Percentiles rank a stretch among this genome's conserved stretches.
Conservation (phyloP, 2,797 vertebrate species). For the Clarias pachynema region DNA sequence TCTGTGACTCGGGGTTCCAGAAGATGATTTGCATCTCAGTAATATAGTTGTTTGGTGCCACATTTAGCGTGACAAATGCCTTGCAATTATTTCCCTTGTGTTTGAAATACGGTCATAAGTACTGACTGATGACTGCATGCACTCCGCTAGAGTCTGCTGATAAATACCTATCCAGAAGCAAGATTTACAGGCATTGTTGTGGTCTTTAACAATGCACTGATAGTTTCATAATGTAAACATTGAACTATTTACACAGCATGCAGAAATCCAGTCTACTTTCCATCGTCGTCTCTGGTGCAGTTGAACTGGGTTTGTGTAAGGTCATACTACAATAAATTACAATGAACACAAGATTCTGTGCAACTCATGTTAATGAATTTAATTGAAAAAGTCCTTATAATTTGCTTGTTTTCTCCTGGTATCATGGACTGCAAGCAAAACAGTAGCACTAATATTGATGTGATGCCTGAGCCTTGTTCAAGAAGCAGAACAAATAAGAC, state of each 20-base stretch:
- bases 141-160: neutral
- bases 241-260: neutral
- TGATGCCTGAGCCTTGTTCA: neutral
- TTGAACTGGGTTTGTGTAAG: neutral
- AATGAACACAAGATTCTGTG: neutral
- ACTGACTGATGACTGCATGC: slow-evolving; percentile 2
- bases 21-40: slow-evolving; percentile 21
- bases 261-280: neutral
- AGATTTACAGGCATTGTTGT: slow-evolving; percentile 33
- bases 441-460: neutral
- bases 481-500: neutral
- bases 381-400: neutral
- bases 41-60: slow-evolving; percentile 35
- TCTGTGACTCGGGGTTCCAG: slow-evolving; percentile 28
- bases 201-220: slow-evolving; percentile 13
- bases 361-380: neutral
- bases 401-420: neutral
- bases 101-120: neutral
- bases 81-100: slow-evolving; percentile 5
- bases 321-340: slow-evolving; percentile 12
- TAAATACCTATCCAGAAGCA: neutral
- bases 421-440: neutral
- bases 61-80: slow-evolving; percentile 20
- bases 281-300: neutral
- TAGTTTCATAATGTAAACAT: neutral